A percentile compares a stretch with the other conserved stretches of the same genome.
Conservation (phyloP, 2,113 vertebrate genomes). For the Cavia porcellus region DNA sequence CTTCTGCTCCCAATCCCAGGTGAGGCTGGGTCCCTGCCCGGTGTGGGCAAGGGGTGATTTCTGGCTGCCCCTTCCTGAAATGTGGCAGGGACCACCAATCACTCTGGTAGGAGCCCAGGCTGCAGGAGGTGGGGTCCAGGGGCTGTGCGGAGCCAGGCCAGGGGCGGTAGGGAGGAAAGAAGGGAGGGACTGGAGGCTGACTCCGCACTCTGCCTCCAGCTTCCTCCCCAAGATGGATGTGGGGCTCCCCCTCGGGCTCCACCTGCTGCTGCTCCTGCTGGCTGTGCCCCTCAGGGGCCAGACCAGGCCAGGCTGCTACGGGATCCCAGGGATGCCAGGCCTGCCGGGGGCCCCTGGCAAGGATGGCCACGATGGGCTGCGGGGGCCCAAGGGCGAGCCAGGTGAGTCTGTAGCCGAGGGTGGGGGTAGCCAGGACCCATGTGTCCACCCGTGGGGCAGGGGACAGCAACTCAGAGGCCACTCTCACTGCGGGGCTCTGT, state of each 20-base stretch:
- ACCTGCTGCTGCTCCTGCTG: constrained; percentile 72
- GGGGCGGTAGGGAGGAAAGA: not conserved
- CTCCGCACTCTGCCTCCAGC: not conserved
- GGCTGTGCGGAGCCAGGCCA: not conserved
- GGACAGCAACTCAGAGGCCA: no score
- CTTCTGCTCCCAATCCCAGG: constrained; percentile 41
- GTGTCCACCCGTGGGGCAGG: not conserved
- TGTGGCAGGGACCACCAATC: not conserved
- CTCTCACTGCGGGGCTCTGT: not conserved
- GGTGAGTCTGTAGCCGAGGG: constrained; percentile 81
- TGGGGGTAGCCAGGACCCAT: not conserved
- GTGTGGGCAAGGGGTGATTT: not conserved
- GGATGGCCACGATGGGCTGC: constrained; percentile 92
- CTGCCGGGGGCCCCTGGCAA: constrained; percentile 92
- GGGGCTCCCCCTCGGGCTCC: not conserved
- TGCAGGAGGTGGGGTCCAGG: not conserved
- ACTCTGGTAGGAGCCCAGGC: fast-evolving
- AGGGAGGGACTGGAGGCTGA: not conserved
- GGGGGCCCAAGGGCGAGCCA: constrained; percentile 89
- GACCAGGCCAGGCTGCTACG: constrained; percentile 77
- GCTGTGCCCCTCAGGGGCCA: constrained; percentile 29
- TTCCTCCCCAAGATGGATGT: constrained; percentile 48
- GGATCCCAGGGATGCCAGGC: constrained; percentile 90
- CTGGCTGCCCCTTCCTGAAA: not conserved
- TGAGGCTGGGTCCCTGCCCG: constrained; percentile 8